Conservation (phyloP, 2,888 invertebrate genomes). For the Plebejus argus region DNA sequence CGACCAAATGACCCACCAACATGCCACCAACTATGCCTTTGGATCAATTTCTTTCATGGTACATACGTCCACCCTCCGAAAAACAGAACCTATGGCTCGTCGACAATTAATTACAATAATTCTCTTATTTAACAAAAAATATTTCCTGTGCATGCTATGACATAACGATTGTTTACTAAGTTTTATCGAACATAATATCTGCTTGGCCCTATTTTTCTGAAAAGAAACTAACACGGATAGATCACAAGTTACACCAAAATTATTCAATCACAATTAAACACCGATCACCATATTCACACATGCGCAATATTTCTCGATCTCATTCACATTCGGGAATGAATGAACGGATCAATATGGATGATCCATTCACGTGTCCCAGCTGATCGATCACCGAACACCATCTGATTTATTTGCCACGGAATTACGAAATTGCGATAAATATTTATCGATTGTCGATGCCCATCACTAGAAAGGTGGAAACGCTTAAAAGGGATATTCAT, state of each 20-base stretch:
- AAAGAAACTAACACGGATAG: neutral
- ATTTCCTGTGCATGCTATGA: too few species aligned
- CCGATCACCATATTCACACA: neutral
- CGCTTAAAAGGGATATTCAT: constrained; percentile 3
- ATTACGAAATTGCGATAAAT: constrained; percentile 30
- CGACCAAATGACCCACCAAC: too few species aligned
- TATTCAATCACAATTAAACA: neutral
- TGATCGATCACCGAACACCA: constrained; percentile 40
- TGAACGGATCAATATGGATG: constrained; percentile 70
- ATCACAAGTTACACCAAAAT: neutral
- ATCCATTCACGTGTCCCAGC: constrained; percentile 67
- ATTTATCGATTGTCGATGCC: neutral
- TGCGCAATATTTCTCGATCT: constrained; percentile 17
- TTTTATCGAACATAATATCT: neutral
- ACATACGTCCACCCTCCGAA: too few species aligned
- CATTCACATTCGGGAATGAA: constrained; percentile 19
- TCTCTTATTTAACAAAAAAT: too few species aligned
- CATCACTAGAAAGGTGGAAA: constrained; percentile 17
- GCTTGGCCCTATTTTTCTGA: neutral
- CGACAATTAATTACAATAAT: too few species aligned
- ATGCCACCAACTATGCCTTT: too few species aligned
- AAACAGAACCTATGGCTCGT: too few species aligned
- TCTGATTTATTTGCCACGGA: constrained; percentile 44
- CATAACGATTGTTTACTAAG: too few species aligned
- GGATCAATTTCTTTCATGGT: too few species aligned